phyloP scores from a whole-genome alignment of 1,140 invertebrate genomes.

The Laupala kohalensis region DNA sequence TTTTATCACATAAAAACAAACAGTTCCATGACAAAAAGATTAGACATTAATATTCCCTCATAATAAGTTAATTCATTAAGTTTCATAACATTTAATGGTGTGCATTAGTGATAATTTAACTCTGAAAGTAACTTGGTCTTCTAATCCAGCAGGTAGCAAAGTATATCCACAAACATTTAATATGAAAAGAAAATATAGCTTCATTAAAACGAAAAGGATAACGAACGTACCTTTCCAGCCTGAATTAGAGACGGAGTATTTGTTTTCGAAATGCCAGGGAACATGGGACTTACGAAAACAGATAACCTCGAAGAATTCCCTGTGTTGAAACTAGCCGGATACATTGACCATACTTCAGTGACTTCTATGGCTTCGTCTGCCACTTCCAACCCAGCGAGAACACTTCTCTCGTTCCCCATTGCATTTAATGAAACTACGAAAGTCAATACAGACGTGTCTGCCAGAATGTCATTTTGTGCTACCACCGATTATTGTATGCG shows the following conservation, averaged over 20 bases:
- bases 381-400: constrained; percentile 52
- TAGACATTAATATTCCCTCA: no score
- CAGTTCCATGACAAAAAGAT: no score
- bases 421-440: no score
- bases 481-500: no score
- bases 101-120: not conserved
- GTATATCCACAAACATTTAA: no score
- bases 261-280: constrained; percentile 19
- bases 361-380: constrained; percentile 59
- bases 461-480: no score
- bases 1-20: no score
- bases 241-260: not conserved
- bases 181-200: no score
- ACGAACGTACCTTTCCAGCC: constrained; percentile 39
- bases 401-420: constrained; percentile 65
- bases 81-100: not conserved
- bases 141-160: no score
- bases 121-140: not conserved
- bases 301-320: constrained; percentile 46
- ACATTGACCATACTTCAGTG: constrained; percentile 63
- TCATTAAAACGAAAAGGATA: not conserved
- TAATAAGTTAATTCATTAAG: no score
- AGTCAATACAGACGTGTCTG: no score
- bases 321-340: constrained; percentile 45
- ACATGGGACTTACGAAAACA: constrained; percentile 51